These are phyloP conservation scores for Crotophaga sulcirostris DNA, from an alignment of 2,113 vertebrate species.

Conservation along the genomic window DNA sequence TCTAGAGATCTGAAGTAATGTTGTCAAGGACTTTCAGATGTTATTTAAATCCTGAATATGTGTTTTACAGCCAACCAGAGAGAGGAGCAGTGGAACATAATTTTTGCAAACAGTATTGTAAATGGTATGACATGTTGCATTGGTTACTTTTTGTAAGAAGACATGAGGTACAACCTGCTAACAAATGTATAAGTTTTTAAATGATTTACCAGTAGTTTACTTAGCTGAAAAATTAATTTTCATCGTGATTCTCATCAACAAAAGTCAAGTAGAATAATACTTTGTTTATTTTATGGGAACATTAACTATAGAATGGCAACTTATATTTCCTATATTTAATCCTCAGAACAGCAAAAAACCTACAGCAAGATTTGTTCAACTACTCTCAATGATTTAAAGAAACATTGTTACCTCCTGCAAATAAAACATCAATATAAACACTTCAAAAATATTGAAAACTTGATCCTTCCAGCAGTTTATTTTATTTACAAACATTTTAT, in stretches of 20 bases:
- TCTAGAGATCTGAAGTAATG: not conserved
- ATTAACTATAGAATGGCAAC: not conserved
- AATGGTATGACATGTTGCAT: not conserved
- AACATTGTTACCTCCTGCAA: not conserved
- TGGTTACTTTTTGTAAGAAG: not conserved
- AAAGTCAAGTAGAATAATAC: not conserved
- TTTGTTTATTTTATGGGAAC: not conserved
- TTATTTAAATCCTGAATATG: not conserved
- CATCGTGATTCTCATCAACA: not conserved
- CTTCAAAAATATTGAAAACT: constrained; percentile 14
- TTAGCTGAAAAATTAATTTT: not conserved
- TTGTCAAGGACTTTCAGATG: not conserved
- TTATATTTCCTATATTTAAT: not conserved
- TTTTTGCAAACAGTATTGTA: not conserved
- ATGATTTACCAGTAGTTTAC: not conserved
- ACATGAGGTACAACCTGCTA: not conserved
- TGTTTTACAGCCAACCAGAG: constrained; percentile 9
- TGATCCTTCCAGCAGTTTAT: not conserved
- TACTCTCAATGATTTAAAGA: not conserved
- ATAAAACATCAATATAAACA: not conserved
- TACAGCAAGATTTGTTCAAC: not conserved
- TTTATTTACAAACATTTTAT: not conserved
- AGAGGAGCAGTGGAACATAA: not conserved
- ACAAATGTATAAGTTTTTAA: not conserved
- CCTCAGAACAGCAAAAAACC: not conserved